A percentile compares a stretch with the other conserved stretches of the same genome.
phyloP scores from a whole-genome alignment of 2,797 vertebrate species.

The Gymnocypris eckloni region DNA sequence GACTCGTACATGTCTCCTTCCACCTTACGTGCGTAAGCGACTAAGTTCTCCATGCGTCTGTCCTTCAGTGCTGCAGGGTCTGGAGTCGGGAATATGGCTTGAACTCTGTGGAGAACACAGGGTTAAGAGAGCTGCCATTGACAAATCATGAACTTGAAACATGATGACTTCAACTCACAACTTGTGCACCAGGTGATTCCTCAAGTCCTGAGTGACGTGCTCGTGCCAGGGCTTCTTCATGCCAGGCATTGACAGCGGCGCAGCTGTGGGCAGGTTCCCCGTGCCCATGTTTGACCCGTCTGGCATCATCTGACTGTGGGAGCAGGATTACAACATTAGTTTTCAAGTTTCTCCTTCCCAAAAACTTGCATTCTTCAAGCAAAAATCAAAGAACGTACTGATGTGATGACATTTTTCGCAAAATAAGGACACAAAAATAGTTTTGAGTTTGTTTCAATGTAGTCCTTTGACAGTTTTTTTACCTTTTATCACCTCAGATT shows the following conservation, averaged over 20 bases:
- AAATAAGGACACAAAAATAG: neutral
- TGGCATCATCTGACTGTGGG: constrained; percentile 86
- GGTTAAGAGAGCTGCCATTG: neutral
- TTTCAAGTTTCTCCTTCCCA: neutral
- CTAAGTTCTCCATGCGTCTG: constrained; percentile 96
- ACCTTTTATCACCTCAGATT: neutral
- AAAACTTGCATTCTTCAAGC: neutral
- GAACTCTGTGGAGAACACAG: constrained; percentile 80
- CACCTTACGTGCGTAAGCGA: constrained; percentile 95
- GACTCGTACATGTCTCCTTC: constrained; percentile 99
- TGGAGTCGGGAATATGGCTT: constrained; percentile 98
- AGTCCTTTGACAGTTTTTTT: too few species aligned
- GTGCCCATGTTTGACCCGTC: constrained; percentile 87
- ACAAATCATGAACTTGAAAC: neutral
- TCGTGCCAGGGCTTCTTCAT: constrained; percentile 96
- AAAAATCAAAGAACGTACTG: neutral
- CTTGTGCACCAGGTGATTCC: constrained; percentile 97
- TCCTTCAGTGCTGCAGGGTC: constrained; percentile 97
- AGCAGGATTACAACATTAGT: neutral
- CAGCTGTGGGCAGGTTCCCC: constrained; percentile 88
- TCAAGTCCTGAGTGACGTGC: constrained; percentile 97
- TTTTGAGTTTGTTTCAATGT: neutral
- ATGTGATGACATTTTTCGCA: neutral
- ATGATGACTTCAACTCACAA: constrained; percentile 80
- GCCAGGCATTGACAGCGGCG: constrained; percentile 88